These are phyloP conservation scores for Corythaeola cristata DNA, from an alignment of 2,113 vertebrate species.

Conservation along the genomic window DNA sequence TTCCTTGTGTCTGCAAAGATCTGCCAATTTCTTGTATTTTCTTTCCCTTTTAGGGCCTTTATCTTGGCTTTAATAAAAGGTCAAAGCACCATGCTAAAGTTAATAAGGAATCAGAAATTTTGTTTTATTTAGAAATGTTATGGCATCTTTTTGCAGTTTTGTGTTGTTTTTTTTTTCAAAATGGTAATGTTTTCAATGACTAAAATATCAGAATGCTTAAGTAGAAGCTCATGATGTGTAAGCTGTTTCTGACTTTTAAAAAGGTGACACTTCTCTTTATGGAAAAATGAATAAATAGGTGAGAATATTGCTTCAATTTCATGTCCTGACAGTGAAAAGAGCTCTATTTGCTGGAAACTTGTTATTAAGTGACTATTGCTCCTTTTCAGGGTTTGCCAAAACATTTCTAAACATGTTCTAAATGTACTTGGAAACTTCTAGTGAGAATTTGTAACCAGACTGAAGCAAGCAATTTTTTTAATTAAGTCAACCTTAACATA, in stretches of 20 bases:
- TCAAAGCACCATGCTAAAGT: background rate
- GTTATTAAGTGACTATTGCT: background rate
- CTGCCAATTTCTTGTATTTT: background rate
- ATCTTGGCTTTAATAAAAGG: background rate
- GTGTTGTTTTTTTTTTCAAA: background rate
- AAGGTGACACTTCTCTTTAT: background rate
- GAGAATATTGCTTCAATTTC: background rate
- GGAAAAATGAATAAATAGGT: background rate
- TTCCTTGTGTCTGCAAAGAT: background rate
- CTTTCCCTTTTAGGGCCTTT: background rate
- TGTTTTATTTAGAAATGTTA: background rate
- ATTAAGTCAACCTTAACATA: background rate
- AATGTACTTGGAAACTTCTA: background rate
- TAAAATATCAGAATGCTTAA: background rate
- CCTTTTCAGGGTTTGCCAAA: background rate
- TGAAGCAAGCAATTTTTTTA: background rate
- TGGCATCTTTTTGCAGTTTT: background rate
- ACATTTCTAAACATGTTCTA: background rate
- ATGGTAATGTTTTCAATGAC: background rate
- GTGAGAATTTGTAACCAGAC: background rate
- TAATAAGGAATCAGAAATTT: background rate
- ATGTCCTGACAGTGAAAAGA: background rate
- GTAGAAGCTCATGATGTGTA: background rate
- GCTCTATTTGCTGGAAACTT: background rate
- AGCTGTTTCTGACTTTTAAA: background rate